Conservation (phyloP, 2,113 vertebrate species). For the Baryphthengus martii region DNA sequence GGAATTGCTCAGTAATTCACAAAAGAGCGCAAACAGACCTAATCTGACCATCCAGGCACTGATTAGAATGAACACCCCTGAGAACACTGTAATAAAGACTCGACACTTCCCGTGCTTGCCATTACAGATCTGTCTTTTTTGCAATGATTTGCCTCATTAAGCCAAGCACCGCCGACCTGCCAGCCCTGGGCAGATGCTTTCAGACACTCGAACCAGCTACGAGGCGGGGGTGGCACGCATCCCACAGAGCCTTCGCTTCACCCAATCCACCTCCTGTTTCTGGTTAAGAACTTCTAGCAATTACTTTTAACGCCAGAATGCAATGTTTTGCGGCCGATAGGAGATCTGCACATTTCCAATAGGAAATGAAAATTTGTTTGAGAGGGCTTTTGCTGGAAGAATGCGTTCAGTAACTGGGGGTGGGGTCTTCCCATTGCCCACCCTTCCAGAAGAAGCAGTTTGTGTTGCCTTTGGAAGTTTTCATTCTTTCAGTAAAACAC, state of each 20-base stretch:
- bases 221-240: not conserved
- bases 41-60: not conserved
- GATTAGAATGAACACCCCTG: not conserved
- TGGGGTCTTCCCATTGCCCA: not conserved
- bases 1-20: not conserved
- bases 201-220: not conserved
- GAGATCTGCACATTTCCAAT: not conserved
- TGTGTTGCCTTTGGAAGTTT: not conserved
- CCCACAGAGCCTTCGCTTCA: not conserved
- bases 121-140: not conserved
- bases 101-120: not conserved
- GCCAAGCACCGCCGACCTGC: accelerated
- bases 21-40: not conserved
- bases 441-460: not conserved
- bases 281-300: not conserved
- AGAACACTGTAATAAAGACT: not conserved
- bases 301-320: not conserved
- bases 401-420: not conserved
- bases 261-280: not conserved
- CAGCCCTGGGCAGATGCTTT: not conserved
- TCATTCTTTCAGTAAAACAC: not conserved
- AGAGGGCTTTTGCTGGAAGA: not conserved
- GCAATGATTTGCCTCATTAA: not conserved
- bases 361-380: not conserved
- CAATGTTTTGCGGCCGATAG: not conserved